Conservation (phyloP, 2,888 invertebrate genomes). For the Raillietiella orientalis region DNA sequence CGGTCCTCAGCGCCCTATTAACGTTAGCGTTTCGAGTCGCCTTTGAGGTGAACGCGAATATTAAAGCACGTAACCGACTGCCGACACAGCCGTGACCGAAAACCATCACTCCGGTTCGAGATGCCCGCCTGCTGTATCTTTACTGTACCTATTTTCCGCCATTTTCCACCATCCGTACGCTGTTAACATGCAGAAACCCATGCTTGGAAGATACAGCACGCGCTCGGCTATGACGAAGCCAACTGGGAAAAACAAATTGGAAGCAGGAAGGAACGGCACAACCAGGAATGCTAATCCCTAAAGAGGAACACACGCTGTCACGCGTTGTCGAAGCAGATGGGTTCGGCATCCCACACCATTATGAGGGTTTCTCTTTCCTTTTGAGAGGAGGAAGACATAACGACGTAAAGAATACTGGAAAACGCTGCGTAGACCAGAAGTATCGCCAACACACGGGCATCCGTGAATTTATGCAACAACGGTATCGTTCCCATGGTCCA, state of each 20-base stretch:
- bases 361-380: conserved; percentile 28
- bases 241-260: conserved; percentile 87
- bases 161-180: conserved; percentile 55
- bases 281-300: conserved; percentile 57
- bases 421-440: conserved; percentile 25
- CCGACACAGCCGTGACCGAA: too few relatives aligned
- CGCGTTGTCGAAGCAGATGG: not conserved
- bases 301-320: conserved; percentile 5
- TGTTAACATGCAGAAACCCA: conserved; percentile 80
- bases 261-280: conserved; percentile 76
- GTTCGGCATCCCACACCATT: conserved; percentile 21
- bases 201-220: conserved; percentile 80
- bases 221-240: conserved; percentile 90
- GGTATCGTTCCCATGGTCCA: conserved; percentile 96
- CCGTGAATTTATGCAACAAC: conserved; percentile 38
- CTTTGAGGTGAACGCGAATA: too few relatives aligned
- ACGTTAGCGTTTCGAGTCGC: too few relatives aligned
- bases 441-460: conserved; percentile 49
- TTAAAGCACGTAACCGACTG: too few relatives aligned
- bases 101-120: too few relatives aligned
- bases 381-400: conserved; percentile 21
- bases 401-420: conserved; percentile 15
- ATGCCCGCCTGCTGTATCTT: too few relatives aligned
- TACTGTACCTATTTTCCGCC: too few relatives aligned
- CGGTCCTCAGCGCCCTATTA: too few relatives aligned